These are phyloP conservation scores for Telmatherina bonti DNA, from an alignment of 2,797 vertebrate genomes.

Conservation along the genomic window DNA sequence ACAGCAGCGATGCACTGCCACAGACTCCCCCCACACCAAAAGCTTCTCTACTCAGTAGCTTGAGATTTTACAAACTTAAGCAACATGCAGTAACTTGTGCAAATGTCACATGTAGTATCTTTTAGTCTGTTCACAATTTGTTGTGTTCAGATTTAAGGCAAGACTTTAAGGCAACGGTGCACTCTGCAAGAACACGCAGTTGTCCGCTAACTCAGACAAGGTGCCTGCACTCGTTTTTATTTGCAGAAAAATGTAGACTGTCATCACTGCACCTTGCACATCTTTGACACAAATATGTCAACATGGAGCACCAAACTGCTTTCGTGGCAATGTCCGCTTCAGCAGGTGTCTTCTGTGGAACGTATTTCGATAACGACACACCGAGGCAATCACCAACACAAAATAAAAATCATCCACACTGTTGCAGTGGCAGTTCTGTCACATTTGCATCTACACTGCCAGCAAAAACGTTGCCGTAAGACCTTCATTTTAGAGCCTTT, in stretches of 20 bases:
- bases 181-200: too few species aligned
- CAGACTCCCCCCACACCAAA: too few species aligned
- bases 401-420: neutral
- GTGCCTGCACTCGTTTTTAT: neutral
- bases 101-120: neutral
- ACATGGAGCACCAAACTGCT: neutral
- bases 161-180: too few species aligned
- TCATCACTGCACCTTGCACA: neutral
- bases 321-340: neutral
- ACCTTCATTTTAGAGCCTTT: neutral
- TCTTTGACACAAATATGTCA: neutral
- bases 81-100: neutral
- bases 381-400: neutral
- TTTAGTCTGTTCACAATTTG: neutral
- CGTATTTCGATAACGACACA: neutral
- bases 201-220: neutral
- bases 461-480: neutral
- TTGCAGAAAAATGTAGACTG: neutral
- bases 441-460: neutral
- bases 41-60: too few species aligned
- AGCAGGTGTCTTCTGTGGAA: neutral
- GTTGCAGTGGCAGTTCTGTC: slow-evolving; percentile 1
- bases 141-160: too few species aligned
- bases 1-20: too few species aligned
- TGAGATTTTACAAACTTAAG: neutral